Evolutionary conservation across 2,888 invertebrate genomes (phyloP), one percentile per base, ranked within the genome.

Genomic region (Endotricha flammealis): DNA sequence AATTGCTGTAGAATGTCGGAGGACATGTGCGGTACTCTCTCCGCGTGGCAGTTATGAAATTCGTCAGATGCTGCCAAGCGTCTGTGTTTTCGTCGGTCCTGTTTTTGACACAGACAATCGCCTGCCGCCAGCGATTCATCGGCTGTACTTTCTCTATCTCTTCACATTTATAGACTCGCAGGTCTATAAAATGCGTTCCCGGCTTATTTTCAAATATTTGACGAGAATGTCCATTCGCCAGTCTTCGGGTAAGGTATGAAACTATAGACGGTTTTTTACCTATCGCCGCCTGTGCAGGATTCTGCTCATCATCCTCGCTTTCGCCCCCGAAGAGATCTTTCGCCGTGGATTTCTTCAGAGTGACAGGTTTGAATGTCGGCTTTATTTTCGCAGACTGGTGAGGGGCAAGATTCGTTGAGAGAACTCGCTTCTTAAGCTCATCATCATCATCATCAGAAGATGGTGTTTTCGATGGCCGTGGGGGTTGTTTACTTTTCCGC

Each of bases 121-220:
- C 38, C 16, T 41, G 40, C 12, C 38, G 29, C 40, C 43, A 40
- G n/a, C 43, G n/a, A 12, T 43, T 38, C 9, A 33, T 23, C 1
- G 39, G 31, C 2, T 27, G 9, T 5, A 36, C 33, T 4, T 20
- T 32, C 20, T 41, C 34, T 4, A 41, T 41, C n/a, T 45, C 45
- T 6, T 36, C 23, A 12, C 36, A 36, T 12, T 38, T 34, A 14
- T 45, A 45, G 5, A 42, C 38, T 27, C 40, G 33, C n/a, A 45
- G 12, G 12, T 45, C 42, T 1, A 42, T 10, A 30, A 16, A 45
- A 25, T 42, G 36, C 0, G 38, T 12, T 1, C 45, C 45, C 2
- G 7, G 12, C 29, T 44, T 44, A 2, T 17, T 20, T 3, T 16
- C 14, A 24, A 32, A 4, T 1, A 11, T 29, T 25, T 42, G 41